Percentiles rank a stretch among this genome's conserved stretches.
These are phyloP conservation scores for Thysanoteuthis rhombus DNA, from an alignment of 2,888 invertebrate species.

Conservation along the genomic window DNA sequence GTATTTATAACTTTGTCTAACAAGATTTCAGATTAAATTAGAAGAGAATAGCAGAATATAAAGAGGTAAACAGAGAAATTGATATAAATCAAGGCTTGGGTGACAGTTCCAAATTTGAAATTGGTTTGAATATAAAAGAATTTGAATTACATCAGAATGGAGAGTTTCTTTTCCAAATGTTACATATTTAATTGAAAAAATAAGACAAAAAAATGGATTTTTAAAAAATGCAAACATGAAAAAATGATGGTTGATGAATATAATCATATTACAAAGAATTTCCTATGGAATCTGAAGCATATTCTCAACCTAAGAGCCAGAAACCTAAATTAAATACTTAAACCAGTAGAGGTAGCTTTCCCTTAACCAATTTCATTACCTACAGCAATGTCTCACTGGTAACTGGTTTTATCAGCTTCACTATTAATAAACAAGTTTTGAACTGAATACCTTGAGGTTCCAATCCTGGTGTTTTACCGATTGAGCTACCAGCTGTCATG, in stretches of 20 bases:
- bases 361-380: background rate
- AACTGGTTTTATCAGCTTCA: background rate
- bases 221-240: too few relatives aligned
- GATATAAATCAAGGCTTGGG: background rate
- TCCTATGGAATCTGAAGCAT: background rate
- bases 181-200: too few relatives aligned
- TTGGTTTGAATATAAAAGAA: too few relatives aligned
- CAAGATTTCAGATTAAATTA: background rate
- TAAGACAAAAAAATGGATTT: too few relatives aligned
- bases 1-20: background rate
- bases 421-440: background rate
- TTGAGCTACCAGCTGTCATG: conserved; percentile 18
- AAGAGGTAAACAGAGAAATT: background rate
- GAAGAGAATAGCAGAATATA: background rate
- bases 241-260: too few relatives aligned
- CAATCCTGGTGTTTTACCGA: background rate
- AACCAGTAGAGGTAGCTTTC: background rate
- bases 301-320: background rate
- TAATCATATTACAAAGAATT: too few relatives aligned
- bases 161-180: too few relatives aligned
- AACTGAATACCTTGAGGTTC: conserved; percentile 12
- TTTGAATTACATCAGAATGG: too few relatives aligned
- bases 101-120: background rate
- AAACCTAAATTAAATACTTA: too few relatives aligned
- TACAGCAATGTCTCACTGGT: background rate